Evolutionary conservation across 2,888 invertebrate species (phyloP), one percentile per base, ranked within the genome.

Genomic region (Plagodis pulveraria): DNA sequence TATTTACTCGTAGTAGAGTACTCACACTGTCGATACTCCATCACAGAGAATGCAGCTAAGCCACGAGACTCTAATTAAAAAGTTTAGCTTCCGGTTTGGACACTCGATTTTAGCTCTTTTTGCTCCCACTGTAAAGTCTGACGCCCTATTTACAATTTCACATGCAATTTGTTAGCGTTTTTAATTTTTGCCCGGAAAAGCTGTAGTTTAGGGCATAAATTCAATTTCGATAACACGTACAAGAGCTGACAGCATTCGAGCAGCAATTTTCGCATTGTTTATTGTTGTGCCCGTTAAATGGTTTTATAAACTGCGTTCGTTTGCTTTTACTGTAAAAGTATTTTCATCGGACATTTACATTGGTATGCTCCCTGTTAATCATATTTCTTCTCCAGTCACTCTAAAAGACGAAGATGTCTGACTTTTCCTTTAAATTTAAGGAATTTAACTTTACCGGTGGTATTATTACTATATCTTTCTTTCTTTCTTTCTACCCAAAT

Each of bases 21-120:
- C 49, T 9, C 6, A 22, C 42, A 10, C 50, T 51, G 56, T 52
- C 56, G 45, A 60, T 61, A 50, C 9, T n/a, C 49, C 45, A 38
- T 59, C 38, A 49, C 49, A 56, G 45, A 56, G 45, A 52, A 45
- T 56, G 55, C 52, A 51, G 50, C 57, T 54, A 57, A 22, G 51
- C 59, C 53, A 53, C 56, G 51, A 48, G 10, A 10, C 40, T 60
- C 67, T 63, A 66, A 69, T 69, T 69, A 66, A 67, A 67, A 69
- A 67, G 65, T 69, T 22, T 67, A 67, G 61, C 61, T 48, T 58
- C 65, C 65, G 69, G 56, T 51, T 51, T 54, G 63, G 67, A 67
- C 69, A 65, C 63, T 59, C 67, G 63, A 72, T 74, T 74, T 68
- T 58, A 65, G 65, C 62, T 66, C 67, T 69, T 71, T 72, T 72